Evolutionary conservation across 2,888 invertebrate genomes (phyloP).

Genomic region (Lepeophtheirus nordmannii): DNA sequence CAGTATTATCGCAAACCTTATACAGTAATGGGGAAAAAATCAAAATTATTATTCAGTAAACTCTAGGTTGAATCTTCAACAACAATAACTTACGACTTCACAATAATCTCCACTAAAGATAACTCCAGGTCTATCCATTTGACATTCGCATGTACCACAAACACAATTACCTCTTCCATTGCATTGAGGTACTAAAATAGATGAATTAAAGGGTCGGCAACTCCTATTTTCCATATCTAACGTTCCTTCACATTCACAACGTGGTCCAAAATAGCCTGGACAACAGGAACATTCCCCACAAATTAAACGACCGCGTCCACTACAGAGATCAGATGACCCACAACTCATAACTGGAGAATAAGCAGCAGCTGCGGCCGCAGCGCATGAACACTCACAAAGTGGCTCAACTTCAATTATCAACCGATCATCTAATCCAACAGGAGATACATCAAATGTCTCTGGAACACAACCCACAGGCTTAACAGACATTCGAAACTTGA

Average conservation of each 20-base stretch:
- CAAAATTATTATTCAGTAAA: neutral
- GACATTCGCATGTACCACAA: constrained; percentile 26
- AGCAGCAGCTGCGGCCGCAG: neutral
- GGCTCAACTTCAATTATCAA: constrained; percentile 17
- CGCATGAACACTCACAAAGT: constrained; percentile 16
- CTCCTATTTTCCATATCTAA: neutral
- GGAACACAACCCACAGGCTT: neutral
- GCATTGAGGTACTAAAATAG: constrained; percentile 17
- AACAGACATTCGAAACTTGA: constrained; percentile 10
- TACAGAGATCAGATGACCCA: constrained; percentile 6
- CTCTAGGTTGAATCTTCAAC: neutral
- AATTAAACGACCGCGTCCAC: neutral
- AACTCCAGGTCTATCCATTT: neutral
- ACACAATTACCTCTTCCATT: constrained; percentile 26
- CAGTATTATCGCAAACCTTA: constrained; percentile 19
- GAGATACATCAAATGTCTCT: constrained; percentile 16
- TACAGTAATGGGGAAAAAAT: neutral
- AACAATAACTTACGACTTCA: constrained; percentile 8
- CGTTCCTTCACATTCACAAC: constrained; percentile 13
- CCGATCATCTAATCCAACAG: constrained; percentile 11
- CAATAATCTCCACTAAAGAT: constrained; percentile 3
- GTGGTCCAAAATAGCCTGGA: neutral
- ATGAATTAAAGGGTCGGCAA: neutral
- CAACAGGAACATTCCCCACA: constrained; percentile 20
- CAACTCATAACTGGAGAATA: neutral